Evolutionary conservation across 1,140 invertebrate genomes (phyloP).

Genomic region (Neodiprion lecontei): DNA sequence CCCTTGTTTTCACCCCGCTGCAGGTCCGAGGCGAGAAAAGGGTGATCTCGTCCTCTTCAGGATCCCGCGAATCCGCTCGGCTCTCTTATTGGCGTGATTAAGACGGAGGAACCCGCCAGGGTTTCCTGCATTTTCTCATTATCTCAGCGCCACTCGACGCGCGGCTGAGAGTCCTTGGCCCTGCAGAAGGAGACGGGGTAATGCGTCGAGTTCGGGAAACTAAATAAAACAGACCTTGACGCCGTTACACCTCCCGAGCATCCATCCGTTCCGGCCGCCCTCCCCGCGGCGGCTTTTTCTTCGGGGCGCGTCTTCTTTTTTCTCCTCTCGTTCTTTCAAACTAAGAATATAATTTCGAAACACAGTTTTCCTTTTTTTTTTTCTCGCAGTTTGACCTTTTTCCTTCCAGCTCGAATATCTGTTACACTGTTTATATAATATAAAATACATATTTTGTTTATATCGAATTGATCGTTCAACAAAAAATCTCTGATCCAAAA

Average conservation of each 20-base stretch:
- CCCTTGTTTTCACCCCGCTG: background rate
- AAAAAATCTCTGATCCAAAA: no score
- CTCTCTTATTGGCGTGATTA: slow-evolving; percentile 34
- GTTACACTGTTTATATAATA: no score
- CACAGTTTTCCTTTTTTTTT: no score
- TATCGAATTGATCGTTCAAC: no score
- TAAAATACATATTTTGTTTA: no score
- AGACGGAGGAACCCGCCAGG: slow-evolving; percentile 25
- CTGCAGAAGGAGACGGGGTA: slow-evolving; percentile 8
- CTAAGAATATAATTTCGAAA: background rate
- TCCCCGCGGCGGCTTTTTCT: background rate
- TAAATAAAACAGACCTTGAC: slow-evolving; percentile 28
- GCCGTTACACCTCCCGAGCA: background rate
- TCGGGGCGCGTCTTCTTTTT: background rate
- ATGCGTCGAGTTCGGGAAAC: slow-evolving; percentile 20
- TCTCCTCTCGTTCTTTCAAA: background rate
- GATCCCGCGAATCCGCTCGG: slow-evolving; percentile 28
- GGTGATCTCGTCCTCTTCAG: slow-evolving; percentile 22
- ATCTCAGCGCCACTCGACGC: slow-evolving; percentile 25
- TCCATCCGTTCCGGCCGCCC: background rate
- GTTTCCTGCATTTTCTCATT: slow-evolving; percentile 45
- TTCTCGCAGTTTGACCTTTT: no score
- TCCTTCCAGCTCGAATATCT: no score
- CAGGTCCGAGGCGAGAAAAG: slow-evolving; percentile 14
- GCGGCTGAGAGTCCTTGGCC: slow-evolving; percentile 12